Evolutionary conservation across 2,797 vertebrate genomes (phyloP).

Genomic region (Lerista edwardsae): DNA sequence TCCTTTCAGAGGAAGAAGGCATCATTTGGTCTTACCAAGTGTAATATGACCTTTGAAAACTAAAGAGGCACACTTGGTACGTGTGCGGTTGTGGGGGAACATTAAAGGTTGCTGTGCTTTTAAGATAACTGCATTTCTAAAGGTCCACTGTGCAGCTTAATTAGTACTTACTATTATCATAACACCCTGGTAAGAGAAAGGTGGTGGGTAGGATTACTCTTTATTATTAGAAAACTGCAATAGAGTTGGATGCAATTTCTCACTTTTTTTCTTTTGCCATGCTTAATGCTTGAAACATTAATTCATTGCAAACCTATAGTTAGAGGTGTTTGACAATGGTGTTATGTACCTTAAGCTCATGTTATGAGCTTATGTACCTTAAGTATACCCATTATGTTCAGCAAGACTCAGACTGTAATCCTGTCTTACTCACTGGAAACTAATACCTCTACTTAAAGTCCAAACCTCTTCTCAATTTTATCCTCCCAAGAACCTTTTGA

Average conservation of each 20-base stretch:
- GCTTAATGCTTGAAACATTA: background rate
- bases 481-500: too few relatives aligned
- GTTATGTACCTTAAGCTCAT: too few relatives aligned
- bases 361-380: too few relatives aligned
- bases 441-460: too few relatives aligned
- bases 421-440: too few relatives aligned
- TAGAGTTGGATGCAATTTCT: background rate
- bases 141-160: background rate
- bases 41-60: constrained; percentile 22
- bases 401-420: too few relatives aligned
- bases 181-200: background rate
- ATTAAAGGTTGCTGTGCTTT: background rate
- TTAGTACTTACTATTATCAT: background rate
- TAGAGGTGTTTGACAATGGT: too few relatives aligned
- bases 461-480: too few relatives aligned
- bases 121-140: background rate
- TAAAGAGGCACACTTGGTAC: constrained; percentile 28
- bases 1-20: background rate
- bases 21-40: constrained; percentile 9
- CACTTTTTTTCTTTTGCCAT: background rate
- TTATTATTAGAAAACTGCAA: background rate
- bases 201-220: background rate
- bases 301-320: too few relatives aligned
- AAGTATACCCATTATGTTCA: too few relatives aligned
- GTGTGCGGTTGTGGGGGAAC: constrained; percentile 8